Conservation (phyloP, 2,113 vertebrate species). For the Mellivora capensis region DNA sequence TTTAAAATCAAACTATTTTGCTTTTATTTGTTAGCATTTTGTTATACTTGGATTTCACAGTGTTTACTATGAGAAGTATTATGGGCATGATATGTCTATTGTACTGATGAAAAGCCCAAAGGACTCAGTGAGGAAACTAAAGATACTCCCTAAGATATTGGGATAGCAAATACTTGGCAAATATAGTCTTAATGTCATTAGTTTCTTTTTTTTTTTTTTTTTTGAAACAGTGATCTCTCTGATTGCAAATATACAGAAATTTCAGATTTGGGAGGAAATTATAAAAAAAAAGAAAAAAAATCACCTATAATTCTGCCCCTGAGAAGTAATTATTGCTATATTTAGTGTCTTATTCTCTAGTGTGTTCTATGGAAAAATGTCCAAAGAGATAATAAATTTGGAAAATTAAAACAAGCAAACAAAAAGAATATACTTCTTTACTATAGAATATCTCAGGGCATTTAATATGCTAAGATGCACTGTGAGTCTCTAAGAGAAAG, state of each 20-base stretch:
- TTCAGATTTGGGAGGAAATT: background rate
- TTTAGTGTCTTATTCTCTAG: background rate
- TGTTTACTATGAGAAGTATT: background rate
- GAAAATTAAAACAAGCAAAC: background rate
- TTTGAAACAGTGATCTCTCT: background rate
- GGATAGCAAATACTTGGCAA: background rate
- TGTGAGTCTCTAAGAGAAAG: background rate
- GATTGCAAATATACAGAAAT: background rate
- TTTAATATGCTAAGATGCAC: background rate
- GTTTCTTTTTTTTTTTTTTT: background rate
- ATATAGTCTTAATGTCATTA: background rate
- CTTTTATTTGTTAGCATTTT: constrained; percentile 20
- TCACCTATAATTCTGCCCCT: background rate
- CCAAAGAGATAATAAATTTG: background rate
- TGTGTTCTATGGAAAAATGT: background rate
- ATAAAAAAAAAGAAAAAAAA: background rate
- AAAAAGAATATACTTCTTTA: background rate
- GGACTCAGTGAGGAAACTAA: background rate
- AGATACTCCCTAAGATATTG: background rate
- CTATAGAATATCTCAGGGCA: background rate
- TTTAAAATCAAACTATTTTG: background rate
- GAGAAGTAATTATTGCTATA: background rate
- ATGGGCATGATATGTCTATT: background rate
- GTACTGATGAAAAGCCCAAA: background rate
- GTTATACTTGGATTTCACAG: background rate